Percentiles rank a stretch among this genome's conserved stretches.
These are phyloP conservation scores for Apis dorsata DNA, from an alignment of 1,140 invertebrate species.

Conservation along the genomic window DNA sequence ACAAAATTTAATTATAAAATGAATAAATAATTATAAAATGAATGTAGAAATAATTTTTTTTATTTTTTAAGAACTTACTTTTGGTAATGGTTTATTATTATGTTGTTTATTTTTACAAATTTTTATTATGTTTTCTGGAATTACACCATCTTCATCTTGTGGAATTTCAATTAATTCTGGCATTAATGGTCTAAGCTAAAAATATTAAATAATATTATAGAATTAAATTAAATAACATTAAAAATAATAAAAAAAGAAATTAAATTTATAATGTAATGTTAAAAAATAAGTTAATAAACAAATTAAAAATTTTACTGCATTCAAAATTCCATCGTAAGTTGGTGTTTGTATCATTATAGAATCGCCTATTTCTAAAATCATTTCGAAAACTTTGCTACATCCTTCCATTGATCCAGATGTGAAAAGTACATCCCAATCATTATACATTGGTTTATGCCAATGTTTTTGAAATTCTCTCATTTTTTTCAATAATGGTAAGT, in stretches of 20 bases:
- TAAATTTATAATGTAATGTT: too few relatives aligned
- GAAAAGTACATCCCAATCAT: conserved; percentile 83
- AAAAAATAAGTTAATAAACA: background rate
- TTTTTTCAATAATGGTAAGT: conserved; percentile 82
- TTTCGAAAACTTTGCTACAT: conserved; percentile 85
- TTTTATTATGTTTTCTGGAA: conserved; percentile 70
- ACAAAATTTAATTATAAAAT: background rate
- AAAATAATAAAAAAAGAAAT: too few relatives aligned
- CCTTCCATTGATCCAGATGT: conserved; percentile 88
- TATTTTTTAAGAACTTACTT: conserved; percentile 66
- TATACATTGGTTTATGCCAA: conserved; percentile 82
- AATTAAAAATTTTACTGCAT: conserved; percentile 58
- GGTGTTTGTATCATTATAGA: conserved; percentile 84
- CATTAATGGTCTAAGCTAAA: conserved; percentile 68
- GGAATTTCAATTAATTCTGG: conserved; percentile 71
- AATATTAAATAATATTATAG: background rate
- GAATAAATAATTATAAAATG: too few relatives aligned
- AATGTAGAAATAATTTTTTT: background rate
- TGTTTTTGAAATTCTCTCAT: conserved; percentile 83
- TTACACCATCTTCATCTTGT: conserved; percentile 75
- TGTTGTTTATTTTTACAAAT: conserved; percentile 65
- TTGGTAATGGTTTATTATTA: conserved; percentile 67
- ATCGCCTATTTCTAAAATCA: conserved; percentile 84
- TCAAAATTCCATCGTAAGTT: conserved; percentile 83
- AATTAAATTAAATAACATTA: background rate